Evolutionary conservation across 2,113 vertebrate genomes (phyloP).

Genomic region (Dinomys branickii): DNA sequence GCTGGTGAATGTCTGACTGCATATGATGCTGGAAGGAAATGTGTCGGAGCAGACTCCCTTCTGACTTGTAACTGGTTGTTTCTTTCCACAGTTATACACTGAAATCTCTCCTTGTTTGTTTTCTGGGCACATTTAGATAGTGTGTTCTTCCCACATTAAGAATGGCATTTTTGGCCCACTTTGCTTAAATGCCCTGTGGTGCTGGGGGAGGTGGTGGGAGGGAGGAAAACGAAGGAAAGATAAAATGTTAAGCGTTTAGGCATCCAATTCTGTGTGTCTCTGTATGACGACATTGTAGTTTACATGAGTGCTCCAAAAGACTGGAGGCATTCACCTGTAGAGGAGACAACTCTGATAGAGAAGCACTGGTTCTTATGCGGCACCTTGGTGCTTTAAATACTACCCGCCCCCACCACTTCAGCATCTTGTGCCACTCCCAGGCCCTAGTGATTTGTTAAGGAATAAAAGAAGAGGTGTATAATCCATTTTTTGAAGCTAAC

Average conservation of each 20-base stretch:
- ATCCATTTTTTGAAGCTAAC: constrained; percentile 20
- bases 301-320: neutral
- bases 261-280: neutral
- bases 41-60: constrained; percentile 2
- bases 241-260: constrained; percentile 40
- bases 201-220: constrained; percentile 45
- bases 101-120: constrained; percentile 56
- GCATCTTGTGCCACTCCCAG: neutral
- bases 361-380: neutral
- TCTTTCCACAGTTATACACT: constrained; percentile 24
- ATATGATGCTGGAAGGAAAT: constrained; percentile 22
- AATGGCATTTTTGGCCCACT: constrained; percentile 63
- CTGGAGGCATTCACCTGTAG: neutral
- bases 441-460: neutral
- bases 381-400: neutral
- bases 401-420: too few species aligned
- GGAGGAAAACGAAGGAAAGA: constrained; percentile 60
- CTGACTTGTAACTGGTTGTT: neutral
- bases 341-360: neutral
- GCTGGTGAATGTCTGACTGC: neutral
- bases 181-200: constrained; percentile 52
- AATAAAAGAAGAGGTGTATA: neutral
- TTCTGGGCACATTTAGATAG: constrained; percentile 66
- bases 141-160: constrained; percentile 66
- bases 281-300: neutral